Evolutionary conservation across 1,140 invertebrate genomes (phyloP).

Genomic region (Macrotrachela quadricornifera): DNA sequence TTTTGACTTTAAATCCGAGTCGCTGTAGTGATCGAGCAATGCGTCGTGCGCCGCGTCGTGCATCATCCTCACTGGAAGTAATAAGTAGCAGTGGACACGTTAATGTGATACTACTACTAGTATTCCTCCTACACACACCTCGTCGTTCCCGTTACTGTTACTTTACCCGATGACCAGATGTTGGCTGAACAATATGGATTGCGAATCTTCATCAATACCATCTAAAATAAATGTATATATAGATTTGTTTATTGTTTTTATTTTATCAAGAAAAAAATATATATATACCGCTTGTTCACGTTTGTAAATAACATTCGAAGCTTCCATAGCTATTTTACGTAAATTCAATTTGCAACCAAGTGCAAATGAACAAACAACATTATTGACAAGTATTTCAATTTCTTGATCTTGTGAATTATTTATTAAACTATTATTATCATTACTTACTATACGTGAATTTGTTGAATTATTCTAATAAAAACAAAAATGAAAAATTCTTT

Average conservation of each 20-base stretch:
- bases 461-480: too few species aligned
- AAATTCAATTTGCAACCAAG: slow-evolving; percentile 85
- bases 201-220: slow-evolving; percentile 88
- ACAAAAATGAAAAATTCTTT: too few species aligned
- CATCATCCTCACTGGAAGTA: slow-evolving; percentile 33
- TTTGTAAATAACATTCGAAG: slow-evolving; percentile 78
- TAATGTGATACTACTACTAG: too few species aligned
- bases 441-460: too few species aligned
- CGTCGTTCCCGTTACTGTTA: slow-evolving; percentile 82
- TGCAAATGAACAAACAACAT: background rate
- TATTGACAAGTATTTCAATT: background rate
- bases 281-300: slow-evolving; percentile 37
- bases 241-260: too few species aligned
- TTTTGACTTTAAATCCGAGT: slow-evolving; percentile 58
- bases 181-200: slow-evolving; percentile 79
- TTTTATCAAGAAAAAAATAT: too few species aligned
- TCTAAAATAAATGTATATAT: slow-evolving; percentile 18
- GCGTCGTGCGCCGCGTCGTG: slow-evolving; percentile 64
- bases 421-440: too few species aligned
- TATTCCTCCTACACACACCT: slow-evolving; percentile 29
- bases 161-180: slow-evolving; percentile 88
- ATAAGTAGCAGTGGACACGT: too few species aligned
- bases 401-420: too few species aligned
- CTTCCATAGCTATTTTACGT: slow-evolving; percentile 69
- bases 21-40: slow-evolving; percentile 75